Percentiles rank a stretch among this genome's conserved stretches.
These are phyloP conservation scores for Cepaea hortensis DNA, from an alignment of 2,888 invertebrate genomes.

Conservation along the genomic window DNA sequence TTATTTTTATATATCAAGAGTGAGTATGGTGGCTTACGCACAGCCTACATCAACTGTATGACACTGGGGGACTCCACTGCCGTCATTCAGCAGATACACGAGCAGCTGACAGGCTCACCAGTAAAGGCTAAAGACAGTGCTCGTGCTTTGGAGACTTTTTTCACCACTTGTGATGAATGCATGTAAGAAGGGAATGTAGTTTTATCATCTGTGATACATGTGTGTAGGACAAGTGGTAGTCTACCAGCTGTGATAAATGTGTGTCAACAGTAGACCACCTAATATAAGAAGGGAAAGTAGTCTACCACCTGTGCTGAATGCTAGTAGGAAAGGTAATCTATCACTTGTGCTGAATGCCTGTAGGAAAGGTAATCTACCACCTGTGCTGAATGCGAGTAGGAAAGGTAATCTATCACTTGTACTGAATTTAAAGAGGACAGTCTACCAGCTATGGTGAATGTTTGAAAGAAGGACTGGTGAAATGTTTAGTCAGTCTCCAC, in stretches of 20 bases:
- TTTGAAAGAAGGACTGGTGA: too few relatives aligned
- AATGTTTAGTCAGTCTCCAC: too few relatives aligned
- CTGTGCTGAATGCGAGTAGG: too few relatives aligned
- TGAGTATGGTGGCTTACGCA: slow-evolving; percentile 66
- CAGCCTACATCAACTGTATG: slow-evolving; percentile 91
- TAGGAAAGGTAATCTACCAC: too few relatives aligned
- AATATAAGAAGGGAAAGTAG: slow-evolving; percentile 74
- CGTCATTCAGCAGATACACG: slow-evolving; percentile 87
- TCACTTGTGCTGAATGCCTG: too few relatives aligned
- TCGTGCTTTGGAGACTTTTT: slow-evolving; percentile 83
- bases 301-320: too few relatives aligned
- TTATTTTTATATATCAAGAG: slow-evolving; percentile 53
- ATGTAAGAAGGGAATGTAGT: slow-evolving; percentile 74
- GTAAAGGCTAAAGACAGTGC: slow-evolving; percentile 80
- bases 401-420: too few relatives aligned
- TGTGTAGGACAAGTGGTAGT: neutral
- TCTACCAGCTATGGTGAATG: too few relatives aligned
- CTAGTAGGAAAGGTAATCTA: too few relatives aligned
- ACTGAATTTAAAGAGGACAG: too few relatives aligned
- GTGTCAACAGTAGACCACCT: too few relatives aligned
- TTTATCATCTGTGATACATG: neutral
- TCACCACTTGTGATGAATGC: slow-evolving; percentile 84
- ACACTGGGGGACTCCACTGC: slow-evolving; percentile 88
- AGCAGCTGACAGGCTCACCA: slow-evolving; percentile 80
- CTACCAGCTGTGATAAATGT: too few relatives aligned